Conservation (phyloP, 2,113 vertebrate species). For the Coryphaenoides rupestris region DNA sequence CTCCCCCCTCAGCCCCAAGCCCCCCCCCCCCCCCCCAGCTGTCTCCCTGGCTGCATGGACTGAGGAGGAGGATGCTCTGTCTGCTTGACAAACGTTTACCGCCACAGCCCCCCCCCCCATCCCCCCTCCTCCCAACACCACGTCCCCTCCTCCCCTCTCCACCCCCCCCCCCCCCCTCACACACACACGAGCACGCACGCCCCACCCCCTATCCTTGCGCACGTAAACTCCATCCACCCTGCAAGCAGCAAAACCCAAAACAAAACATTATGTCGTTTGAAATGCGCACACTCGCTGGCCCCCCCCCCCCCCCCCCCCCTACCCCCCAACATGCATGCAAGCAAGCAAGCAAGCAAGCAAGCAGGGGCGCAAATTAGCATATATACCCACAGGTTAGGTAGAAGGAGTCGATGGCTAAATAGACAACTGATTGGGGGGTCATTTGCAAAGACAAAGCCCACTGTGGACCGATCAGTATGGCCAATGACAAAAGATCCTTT, state of each 20-base stretch:
- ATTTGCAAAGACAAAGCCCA: constrained; percentile 94
- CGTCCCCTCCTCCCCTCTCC: background rate
- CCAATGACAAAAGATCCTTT: constrained; percentile 88
- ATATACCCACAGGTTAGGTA: constrained; percentile 81
- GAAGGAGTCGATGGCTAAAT: constrained; percentile 83
- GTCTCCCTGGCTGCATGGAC: constrained; percentile 72
- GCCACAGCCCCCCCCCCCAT: constrained; percentile 27
- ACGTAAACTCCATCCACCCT: constrained; percentile 21
- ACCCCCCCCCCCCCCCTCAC: background rate
- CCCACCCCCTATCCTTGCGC: constrained; percentile 9
- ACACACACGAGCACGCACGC: constrained; percentile 10
- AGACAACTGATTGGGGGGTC: constrained; percentile 90
- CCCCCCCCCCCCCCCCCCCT: too few relatives aligned
- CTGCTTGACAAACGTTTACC: constrained; percentile 79
- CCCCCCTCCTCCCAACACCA: constrained; percentile 15
- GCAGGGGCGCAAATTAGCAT: constrained; percentile 83
- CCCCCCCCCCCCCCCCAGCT: too few relatives aligned
- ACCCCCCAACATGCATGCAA: too few relatives aligned
- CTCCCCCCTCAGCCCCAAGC: too few relatives aligned
- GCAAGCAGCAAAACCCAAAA: constrained; percentile 61
- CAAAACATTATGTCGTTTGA: constrained; percentile 76
- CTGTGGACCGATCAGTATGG: constrained; percentile 94
- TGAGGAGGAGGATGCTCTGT: constrained; percentile 68
- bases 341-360: too few relatives aligned
- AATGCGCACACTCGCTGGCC: constrained; percentile 77